A percentile compares a stretch with the other conserved stretches of the same genome.
These are phyloP conservation scores for Manis pentadactyla DNA, from an alignment of 2,797 vertebrate species.

Conservation along the genomic window DNA sequence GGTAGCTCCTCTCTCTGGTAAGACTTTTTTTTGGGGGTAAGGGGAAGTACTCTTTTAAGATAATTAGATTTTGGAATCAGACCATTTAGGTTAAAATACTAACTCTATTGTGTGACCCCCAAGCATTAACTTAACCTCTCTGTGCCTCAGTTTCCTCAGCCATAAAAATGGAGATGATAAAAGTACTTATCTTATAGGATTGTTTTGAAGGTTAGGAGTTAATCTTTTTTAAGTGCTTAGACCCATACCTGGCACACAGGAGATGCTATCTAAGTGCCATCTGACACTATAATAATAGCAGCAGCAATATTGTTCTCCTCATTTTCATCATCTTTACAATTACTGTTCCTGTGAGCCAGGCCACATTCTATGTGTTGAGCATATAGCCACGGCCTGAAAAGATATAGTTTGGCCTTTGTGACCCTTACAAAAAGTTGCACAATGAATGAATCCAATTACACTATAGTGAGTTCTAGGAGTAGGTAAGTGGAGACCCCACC, in stretches of 20 bases:
- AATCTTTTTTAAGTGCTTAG: not conserved
- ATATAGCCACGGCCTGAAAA: not conserved
- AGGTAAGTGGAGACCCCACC: not conserved
- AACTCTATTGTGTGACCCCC: not conserved
- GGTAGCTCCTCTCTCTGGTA: not conserved
- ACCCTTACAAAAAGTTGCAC: not conserved
- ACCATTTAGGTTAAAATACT: not conserved
- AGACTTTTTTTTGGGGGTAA: not conserved
- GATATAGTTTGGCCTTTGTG: not conserved
- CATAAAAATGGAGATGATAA: not conserved
- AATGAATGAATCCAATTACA: not conserved
- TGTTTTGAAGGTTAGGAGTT: not conserved
- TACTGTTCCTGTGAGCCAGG: not conserved
- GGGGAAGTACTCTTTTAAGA: not conserved
- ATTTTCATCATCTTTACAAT: not conserved
- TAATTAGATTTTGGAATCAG: not conserved
- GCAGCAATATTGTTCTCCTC: not conserved
- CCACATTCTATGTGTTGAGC: not conserved
- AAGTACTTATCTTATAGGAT: not conserved
- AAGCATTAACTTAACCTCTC: not conserved
- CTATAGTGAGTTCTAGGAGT: not conserved
- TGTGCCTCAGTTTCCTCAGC: not conserved
- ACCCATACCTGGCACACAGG: not conserved
- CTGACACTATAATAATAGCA: accelerated
- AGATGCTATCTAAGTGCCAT: not conserved